Evolutionary conservation across 2,113 vertebrate genomes (phyloP).

Genomic region (Mesoclemmys tuberculata): DNA sequence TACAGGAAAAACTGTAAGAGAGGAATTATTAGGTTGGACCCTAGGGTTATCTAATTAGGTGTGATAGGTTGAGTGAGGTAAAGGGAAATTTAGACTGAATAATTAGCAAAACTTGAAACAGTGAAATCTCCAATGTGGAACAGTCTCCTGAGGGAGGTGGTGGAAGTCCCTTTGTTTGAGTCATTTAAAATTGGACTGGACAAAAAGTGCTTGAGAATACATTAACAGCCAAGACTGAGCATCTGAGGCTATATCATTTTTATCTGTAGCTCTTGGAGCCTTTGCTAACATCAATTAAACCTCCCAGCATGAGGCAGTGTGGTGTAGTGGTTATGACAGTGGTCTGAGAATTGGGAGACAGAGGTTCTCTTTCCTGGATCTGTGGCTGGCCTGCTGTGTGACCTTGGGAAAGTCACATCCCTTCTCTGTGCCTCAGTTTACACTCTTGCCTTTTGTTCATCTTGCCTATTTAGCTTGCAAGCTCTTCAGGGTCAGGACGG

Average conservation of each 20-base stretch:
- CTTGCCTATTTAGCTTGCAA: not conserved
- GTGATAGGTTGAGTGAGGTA: not conserved
- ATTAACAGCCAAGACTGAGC: not conserved
- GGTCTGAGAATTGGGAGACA: not conserved
- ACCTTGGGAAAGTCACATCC: not conserved
- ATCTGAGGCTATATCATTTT: not conserved
- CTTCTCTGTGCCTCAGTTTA: not conserved
- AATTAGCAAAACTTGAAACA: not conserved
- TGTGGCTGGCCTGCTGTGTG: not conserved
- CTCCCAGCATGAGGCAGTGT: not conserved
- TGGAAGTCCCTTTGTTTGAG: not conserved
- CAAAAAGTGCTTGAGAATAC: accelerated
- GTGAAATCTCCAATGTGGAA: not conserved
- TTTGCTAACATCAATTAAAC: not conserved
- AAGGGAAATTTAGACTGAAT: not conserved
- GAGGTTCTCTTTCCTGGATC: not conserved
- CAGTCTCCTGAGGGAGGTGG: not conserved
- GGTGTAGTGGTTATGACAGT: not conserved
- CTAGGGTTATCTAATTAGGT: not conserved
- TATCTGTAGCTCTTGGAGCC: not conserved
- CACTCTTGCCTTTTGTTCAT: not conserved
- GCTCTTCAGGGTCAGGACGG: not conserved
- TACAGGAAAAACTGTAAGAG: not conserved
- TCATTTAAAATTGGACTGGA: not conserved
- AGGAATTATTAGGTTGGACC: not conserved